Base-by-base conservation (phyloP, 2,888 invertebrate species). In the Pecten maximus region DNA sequence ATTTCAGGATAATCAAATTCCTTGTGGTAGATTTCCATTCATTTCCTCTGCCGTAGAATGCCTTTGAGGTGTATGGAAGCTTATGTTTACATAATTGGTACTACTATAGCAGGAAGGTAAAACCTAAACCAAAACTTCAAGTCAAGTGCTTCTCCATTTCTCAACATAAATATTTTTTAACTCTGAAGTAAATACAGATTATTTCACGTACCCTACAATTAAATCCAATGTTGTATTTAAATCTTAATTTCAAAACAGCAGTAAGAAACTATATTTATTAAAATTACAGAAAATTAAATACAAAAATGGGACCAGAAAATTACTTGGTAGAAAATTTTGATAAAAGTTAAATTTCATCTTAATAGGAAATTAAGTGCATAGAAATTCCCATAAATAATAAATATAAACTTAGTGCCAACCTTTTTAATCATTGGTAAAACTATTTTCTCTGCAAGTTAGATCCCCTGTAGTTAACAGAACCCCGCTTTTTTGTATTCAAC, bases 61-160 rank as follows among this genome's bases (percentile, higher is more conserved):
- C 74, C 35, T 74, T 74, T 74, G 74, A 28, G 12, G 74, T 3
- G 2, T 35, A 74, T 60, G 35, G 74, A 74, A 74, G 74, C 35
- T 28, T 74, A 35, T 74, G 74, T 74, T 74, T 74, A 74, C 74
- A 74, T 74, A 74, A 74, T 74, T 74, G 74, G 74, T 28, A 74
- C 28, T 74, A 74, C 74, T 35, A 35, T 6, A 35, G n/a, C 60
- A 35, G 74, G 74, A 74, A 74, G 74, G 35, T 74, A 74, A 35
- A 74, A 35, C 28, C 6, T 4, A 3, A 8, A 2, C 23, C 74
- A 19, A 28, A 74, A 74, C 74, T 74, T 44, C 35, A 35, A 54
- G 10, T 74, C 74, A 74, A 74, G 74, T 74, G 74, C 74, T 74
- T 28, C 74, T 74, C 15, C 74, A 74, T 74, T 74, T 74, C 35